These are phyloP conservation scores for rabbit (Oryctolagus cuniculus) DNA, from an alignment of 2,113 vertebrate genomes.

Conservation along the genomic window DNA sequence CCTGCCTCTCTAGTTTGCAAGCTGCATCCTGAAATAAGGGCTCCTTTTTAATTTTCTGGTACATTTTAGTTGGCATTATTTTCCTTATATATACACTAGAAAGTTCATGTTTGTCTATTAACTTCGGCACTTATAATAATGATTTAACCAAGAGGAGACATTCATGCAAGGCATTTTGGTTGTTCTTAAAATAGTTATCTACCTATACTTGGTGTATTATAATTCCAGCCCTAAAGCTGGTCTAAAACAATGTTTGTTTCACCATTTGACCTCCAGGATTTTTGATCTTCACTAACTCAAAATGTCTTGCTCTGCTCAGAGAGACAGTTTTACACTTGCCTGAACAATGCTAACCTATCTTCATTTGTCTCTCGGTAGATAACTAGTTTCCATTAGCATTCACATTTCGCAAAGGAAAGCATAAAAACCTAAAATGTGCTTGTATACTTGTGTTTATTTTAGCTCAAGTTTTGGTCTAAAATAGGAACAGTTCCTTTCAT, in stretches of 20 bases:
- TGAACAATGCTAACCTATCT: background rate
- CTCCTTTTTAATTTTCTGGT: too few relatives aligned
- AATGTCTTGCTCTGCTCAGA: background rate
- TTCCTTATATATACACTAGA: background rate
- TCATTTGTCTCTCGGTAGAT: conserved; percentile 24
- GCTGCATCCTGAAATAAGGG: too few relatives aligned
- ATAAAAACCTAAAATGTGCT: conserved; percentile 24
- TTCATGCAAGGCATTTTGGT: background rate
- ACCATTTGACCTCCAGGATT: background rate
- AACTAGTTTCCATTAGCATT: conserved; percentile 21
- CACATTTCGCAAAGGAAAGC: background rate
- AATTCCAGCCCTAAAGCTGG: background rate
- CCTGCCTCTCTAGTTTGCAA: too few relatives aligned
- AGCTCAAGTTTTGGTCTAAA: conserved; percentile 56
- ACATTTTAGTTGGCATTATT: background rate
- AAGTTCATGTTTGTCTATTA: background rate
- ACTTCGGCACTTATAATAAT: conserved; percentile 6
- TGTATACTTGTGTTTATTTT: conserved; percentile 40
- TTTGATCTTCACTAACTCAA: background rate
- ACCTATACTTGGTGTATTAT: background rate
- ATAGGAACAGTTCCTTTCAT: conserved; percentile 61
- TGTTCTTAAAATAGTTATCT: background rate
- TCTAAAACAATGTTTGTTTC: conserved; percentile 10
- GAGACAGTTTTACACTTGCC: background rate
- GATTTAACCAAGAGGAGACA: background rate